Evolutionary conservation across 2,113 vertebrate species (phyloP), one percentile per base, ranked within the genome.

Genomic region (Ochotona princeps): DNA sequence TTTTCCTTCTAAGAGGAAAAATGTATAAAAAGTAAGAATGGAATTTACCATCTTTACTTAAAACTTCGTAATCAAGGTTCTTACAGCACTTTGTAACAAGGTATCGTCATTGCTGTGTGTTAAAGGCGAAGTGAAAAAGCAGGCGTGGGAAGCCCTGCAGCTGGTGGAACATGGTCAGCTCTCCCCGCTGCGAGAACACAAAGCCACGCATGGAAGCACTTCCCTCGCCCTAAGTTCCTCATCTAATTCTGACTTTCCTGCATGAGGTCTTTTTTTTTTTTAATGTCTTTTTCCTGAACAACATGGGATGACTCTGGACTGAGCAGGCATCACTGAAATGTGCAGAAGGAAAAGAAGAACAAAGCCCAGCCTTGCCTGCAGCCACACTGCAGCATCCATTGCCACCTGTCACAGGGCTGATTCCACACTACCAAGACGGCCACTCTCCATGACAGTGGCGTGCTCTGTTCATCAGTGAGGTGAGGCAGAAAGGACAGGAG

Each of bases 261-360:
- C 15, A 12, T 89, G 6, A 91, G 18, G 8, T 26, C 38, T 44
- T 44, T 44, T 44, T 44, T 44, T 44, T 44, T 83, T 83, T 89
- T 17, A 38, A 26, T 83, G 18, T 67, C 7, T n/a, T 92, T 73
- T 87, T 66, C 75, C 65, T 83, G 15, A 74, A 83, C 44, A 83
- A 92, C 73, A 79, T 66, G 38, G 28, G 25, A 82, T 83, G 14
- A 93, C 93, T 38, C 60, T 21, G 7, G 32, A 91, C 15, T 74
- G n/a, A 85, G 89, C 91, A 61, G 14, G 35, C 30, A 79, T 15
- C 51, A 86, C 44, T 67, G 30, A 93, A 78, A 10, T 88, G 35
- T 90, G 32, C 90, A 80, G 2, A 93, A 80, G 26, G 60, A 61
- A 79, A 63, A 87, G 49, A 86, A 66, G 14, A 83, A 85, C 28